These are phyloP conservation scores for Lasaia peninsularis DNA, from an alignment of 1,140 invertebrate species.

Conservation along the genomic window DNA sequence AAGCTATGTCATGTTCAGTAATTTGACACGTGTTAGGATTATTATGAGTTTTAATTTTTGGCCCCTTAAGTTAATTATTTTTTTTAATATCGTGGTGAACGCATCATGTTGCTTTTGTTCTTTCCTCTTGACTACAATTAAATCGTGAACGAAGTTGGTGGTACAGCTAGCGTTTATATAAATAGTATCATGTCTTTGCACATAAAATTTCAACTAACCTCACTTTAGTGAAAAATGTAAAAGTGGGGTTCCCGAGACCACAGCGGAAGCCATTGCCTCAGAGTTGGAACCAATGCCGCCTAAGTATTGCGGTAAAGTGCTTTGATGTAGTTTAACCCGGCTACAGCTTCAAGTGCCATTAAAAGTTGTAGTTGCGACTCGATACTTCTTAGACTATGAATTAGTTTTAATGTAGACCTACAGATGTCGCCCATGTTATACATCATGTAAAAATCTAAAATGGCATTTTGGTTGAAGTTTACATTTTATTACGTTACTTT, in stretches of 20 bases:
- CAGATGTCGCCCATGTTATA: no score
- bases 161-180: no score
- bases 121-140: neutral
- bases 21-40: conserved; percentile 38
- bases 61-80: neutral
- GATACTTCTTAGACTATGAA: neutral
- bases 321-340: conserved; percentile 18
- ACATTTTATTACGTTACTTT: no score
- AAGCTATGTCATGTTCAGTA: conserved; percentile 38
- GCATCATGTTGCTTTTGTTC: no score
- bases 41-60: conserved; percentile 22
- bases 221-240: no score
- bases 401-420: neutral
- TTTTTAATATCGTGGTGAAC: no score
- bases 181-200: no score
- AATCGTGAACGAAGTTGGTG: neutral
- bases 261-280: no score
- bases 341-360: conserved; percentile 17
- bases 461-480: no score
- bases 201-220: no score
- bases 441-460: neutral
- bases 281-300: neutral
- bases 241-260: no score
- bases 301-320: conserved; percentile 15
- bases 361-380: conserved; percentile 2